Evolutionary conservation across 2,113 vertebrate genomes (phyloP).

Genomic region (Otocyon megalotis): DNA sequence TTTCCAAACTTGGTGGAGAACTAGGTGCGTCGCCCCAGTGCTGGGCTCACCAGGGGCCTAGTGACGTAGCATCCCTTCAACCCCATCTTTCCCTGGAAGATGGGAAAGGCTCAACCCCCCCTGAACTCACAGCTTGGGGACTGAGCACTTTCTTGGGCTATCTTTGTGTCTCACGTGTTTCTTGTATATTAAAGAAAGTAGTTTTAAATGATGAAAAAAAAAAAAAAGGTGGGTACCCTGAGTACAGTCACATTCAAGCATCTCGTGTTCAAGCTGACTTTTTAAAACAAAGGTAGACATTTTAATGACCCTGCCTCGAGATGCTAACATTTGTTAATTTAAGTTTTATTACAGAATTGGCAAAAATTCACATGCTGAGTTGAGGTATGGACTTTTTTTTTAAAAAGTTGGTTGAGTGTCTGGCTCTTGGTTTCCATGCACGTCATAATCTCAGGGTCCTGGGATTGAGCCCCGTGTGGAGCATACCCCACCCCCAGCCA

Average conservation of each 20-base stretch:
- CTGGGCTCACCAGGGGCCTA: background rate
- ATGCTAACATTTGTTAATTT: background rate
- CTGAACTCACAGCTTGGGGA: background rate
- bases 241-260: background rate
- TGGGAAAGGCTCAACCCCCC: background rate
- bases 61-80: background rate
- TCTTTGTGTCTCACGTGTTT: constrained; percentile 58
- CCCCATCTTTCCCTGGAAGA: background rate
- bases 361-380: background rate
- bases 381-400: background rate
- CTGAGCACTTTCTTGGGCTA: background rate
- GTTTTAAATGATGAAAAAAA: constrained; percentile 68
- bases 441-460: background rate
- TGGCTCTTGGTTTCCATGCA: background rate
- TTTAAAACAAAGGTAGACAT: background rate
- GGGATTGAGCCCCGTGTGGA: background rate
- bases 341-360: background rate
- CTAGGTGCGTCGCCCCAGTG: constrained; percentile 55
- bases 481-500: too few relatives aligned
- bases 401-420: background rate
- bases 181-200: constrained; percentile 78
- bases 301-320: background rate
- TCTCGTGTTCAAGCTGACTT: background rate
- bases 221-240: background rate
- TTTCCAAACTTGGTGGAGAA: constrained; percentile 83